Base-by-base conservation (phyloP, 2,888 invertebrate genomes). In the Cinara cedri region DNA sequence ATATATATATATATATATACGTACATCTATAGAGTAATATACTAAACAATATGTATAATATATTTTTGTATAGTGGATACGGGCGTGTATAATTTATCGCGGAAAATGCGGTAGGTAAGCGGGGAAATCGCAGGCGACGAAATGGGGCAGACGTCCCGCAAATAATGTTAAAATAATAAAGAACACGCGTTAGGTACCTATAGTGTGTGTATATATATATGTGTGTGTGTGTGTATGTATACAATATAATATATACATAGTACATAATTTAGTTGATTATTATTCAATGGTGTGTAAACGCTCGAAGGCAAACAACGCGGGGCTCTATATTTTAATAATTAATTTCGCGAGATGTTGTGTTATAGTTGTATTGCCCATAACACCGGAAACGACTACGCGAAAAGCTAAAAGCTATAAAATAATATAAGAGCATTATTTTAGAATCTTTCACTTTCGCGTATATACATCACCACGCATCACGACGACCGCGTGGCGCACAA, bases 231-330 rank as follows among this genome's bases (percentile, higher is more conserved):
- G n/a, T n/a, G n/a, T n/a, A n/a, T n/a, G n/a, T n/a, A n/a, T n/a
- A n/a, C n/a, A n/a, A n/a, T n/a, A n/a, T n/a, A n/a, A n/a, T n/a
- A n/a, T n/a, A n/a, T 57, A 57, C 57, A 55, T 44, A 55, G 46
- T 74, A 74, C 63, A 42, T 62, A 63, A 74, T 74, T 63, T 42
- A 63, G 74, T 51, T 74, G 74, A 62, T 72, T 62, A 74, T 74
- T 74, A 74, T 74, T 74, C 74, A 51, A 63, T 51, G 60, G 51
- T 14, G 74, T 74, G 51, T 63, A 51, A 63, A 74, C 74, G 21
- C 74, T 42, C 16, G 74, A 51, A 62, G 72, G 62, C 49, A 72
- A 72, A 72, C 72, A 72, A 49, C 21, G 46, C 44, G 19, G n/a
- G 24, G 72, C 62, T 49, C 51, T 74, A 51, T 49, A 42, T 51